Conservation (phyloP, 2,888 invertebrate species). For the Eurytoma californica region DNA sequence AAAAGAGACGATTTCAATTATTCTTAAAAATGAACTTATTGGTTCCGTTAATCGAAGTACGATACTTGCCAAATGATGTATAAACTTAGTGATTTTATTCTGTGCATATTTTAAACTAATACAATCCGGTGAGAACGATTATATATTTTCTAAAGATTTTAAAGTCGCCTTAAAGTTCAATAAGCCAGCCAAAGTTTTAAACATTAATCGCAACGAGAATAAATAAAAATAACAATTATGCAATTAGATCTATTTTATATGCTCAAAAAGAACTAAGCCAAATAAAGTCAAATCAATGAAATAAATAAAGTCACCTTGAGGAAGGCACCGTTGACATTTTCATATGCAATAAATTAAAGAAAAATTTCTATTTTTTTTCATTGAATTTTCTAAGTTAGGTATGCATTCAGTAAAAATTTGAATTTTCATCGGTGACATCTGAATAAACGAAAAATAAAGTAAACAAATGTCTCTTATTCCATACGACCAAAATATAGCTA, state of each 20-base stretch:
- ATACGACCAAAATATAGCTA: constrained; percentile 60
- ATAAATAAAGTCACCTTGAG: constrained; percentile 53
- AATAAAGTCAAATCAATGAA: constrained; percentile 29
- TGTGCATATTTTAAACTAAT: constrained; percentile 47
- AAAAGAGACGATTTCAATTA: too few relatives aligned
- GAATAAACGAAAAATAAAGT: constrained; percentile 40
- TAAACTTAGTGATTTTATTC: constrained; percentile 46
- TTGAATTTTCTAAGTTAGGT: too few relatives aligned
- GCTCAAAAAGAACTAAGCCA: constrained; percentile 46
- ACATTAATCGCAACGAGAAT: constrained; percentile 35
- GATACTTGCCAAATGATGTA: constrained; percentile 41
- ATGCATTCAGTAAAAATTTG: too few relatives aligned
- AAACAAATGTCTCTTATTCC: constrained; percentile 48
- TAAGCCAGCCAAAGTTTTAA: constrained; percentile 48
- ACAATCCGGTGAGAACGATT: constrained; percentile 48
- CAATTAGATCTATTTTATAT: constrained; percentile 56
- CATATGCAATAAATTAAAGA: too few relatives aligned
- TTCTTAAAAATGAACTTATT: not conserved
- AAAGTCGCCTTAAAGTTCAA: constrained; percentile 47
- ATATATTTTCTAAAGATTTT: constrained; percentile 49
- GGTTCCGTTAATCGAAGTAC: constrained; percentile 27
- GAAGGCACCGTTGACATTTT: too few relatives aligned
- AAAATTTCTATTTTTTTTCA: too few relatives aligned
- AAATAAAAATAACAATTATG: constrained; percentile 46
- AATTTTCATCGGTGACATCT: constrained; percentile 8